Conservation (phyloP, 2,797 vertebrate genomes). For the Cossypha polioptera region DNA sequence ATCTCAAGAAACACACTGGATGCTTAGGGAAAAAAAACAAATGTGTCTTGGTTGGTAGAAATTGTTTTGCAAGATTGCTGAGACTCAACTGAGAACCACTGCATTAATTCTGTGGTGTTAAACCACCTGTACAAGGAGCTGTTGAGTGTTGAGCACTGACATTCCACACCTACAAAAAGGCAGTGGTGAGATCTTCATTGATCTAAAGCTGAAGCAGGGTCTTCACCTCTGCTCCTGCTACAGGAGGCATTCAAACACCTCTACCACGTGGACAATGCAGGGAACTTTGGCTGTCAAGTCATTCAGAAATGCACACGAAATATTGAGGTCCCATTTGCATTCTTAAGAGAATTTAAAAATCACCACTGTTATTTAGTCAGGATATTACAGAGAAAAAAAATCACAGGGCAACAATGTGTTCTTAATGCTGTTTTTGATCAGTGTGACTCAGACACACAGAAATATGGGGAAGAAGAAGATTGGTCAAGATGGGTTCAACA, state of each 20-base stretch:
- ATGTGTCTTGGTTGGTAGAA: background rate
- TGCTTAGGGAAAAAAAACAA: background rate
- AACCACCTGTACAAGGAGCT: background rate
- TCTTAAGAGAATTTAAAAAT: background rate
- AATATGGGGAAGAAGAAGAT: background rate
- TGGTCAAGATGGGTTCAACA: background rate
- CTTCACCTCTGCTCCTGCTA: background rate
- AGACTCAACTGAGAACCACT: background rate
- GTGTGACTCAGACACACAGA: background rate
- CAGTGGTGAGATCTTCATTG: background rate
- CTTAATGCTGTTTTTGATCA: background rate
- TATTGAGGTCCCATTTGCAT: background rate
- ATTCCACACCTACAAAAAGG: background rate
- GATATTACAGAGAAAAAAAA: background rate
- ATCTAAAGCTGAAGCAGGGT: background rate
- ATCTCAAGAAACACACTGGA: background rate
- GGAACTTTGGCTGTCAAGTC: background rate
- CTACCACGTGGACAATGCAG: accelerated
- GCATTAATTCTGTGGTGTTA: background rate
- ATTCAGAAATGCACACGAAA: background rate
- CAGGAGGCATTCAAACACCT: background rate
- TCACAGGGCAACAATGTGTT: background rate
- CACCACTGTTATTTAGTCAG: background rate
- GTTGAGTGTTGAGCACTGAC: background rate
- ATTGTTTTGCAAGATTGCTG: background rate